Conservation (phyloP, 2,797 vertebrate species). For the Sebastes alutus region DNA sequence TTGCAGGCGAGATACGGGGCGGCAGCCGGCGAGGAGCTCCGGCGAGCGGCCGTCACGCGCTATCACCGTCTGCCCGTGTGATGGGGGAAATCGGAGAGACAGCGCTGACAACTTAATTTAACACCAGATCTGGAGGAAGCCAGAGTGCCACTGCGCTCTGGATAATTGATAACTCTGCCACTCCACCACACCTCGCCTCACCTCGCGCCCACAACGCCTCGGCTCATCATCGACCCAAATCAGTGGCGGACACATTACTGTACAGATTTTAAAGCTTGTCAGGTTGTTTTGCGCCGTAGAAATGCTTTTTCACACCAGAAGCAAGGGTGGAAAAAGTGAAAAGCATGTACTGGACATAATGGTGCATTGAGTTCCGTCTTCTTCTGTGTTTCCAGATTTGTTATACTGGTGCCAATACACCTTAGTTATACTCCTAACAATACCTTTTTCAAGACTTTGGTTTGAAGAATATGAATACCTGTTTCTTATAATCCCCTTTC, state of each 20-base stretch:
- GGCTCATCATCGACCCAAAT: slow-evolving; percentile 41
- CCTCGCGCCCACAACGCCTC: slow-evolving; percentile 51
- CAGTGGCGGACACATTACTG: slow-evolving; percentile 35
- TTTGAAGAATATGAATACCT: not conserved
- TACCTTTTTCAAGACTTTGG: not conserved
- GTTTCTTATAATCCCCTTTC: not conserved
- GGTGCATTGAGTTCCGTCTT: not conserved
- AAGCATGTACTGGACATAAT: too few relatives aligned
- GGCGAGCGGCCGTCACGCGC: slow-evolving; percentile 85
- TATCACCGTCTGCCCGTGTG: slow-evolving; percentile 83
- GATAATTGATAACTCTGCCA: slow-evolving; percentile 86
- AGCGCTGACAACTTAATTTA: slow-evolving; percentile 90
- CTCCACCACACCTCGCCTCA: slow-evolving; percentile 58
- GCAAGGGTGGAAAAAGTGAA: not conserved
- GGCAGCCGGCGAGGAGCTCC: slow-evolving; percentile 87
- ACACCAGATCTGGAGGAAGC: slow-evolving; percentile 83
- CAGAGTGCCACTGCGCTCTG: slow-evolving; percentile 81
- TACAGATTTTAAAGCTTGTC: slow-evolving; percentile 40
- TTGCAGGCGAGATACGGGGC: slow-evolving; percentile 85
- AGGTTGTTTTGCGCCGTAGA: not conserved
- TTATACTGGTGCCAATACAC: not conserved
- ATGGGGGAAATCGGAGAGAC: slow-evolving; percentile 83
- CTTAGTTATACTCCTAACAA: not conserved
- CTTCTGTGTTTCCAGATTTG: not conserved
- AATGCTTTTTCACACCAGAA: slow-evolving; percentile 12